Conservation (phyloP, 2,797 vertebrate species). For the Caiman crocodilus region DNA sequence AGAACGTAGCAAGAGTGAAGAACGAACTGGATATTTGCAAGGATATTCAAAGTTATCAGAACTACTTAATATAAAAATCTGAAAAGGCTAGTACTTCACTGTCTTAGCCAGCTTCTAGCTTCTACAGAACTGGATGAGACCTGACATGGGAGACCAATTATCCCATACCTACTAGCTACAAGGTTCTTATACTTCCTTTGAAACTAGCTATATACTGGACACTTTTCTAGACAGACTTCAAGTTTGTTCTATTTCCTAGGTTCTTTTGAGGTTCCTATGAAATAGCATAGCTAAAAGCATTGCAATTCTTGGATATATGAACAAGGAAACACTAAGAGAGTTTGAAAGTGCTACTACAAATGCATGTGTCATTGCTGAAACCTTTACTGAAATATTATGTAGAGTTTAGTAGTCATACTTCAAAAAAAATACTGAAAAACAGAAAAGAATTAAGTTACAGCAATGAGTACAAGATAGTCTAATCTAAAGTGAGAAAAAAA, state of each 20-base stretch:
- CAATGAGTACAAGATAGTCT: neutral
- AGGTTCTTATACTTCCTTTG: neutral
- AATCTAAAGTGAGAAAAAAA: neutral
- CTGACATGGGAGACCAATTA: neutral
- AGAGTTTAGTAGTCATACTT: neutral
- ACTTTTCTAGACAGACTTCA: neutral
- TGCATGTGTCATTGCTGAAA: neutral
- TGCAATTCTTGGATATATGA: neutral
- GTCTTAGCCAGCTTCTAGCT: too few species aligned
- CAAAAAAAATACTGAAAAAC: neutral
- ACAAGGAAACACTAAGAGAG: neutral
- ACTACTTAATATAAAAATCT: too few species aligned
- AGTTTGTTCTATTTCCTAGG: neutral
- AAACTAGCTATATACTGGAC: neutral
- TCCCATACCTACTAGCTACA: neutral
- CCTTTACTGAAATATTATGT: neutral
- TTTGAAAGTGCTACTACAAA: neutral
- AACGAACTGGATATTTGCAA: too few species aligned
- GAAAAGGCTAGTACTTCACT: too few species aligned
- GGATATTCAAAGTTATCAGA: too few species aligned
- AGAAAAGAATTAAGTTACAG: neutral
- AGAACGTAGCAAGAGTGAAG: too few species aligned
- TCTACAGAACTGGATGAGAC: too few species aligned
- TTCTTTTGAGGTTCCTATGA: neutral
- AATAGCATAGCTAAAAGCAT: neutral